Percentiles rank a stretch among this genome's conserved stretches.
These are phyloP conservation scores for Chelonia mydas DNA, from an alignment of 2,797 vertebrate genomes.

Conservation along the genomic window DNA sequence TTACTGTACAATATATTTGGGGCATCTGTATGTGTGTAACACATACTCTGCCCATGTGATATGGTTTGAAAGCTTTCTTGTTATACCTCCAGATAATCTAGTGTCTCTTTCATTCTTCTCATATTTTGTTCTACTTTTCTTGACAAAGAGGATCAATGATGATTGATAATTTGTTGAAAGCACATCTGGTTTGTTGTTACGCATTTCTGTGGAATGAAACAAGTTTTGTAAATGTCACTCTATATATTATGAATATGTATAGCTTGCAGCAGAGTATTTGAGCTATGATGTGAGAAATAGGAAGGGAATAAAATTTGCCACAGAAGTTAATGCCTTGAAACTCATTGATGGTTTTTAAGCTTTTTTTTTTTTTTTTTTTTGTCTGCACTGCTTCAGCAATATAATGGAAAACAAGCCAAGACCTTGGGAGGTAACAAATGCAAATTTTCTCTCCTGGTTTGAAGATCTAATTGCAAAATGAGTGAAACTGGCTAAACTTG, in stretches of 20 bases:
- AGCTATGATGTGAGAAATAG: not conserved
- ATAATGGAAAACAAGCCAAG: slow-evolving; percentile 15
- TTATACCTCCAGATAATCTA: not conserved
- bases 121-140: not conserved
- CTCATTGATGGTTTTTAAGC: not conserved
- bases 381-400: slow-evolving; percentile 12
- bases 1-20: not conserved
- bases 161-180: slow-evolving; percentile 1
- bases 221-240: not conserved
- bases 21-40: not conserved
- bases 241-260: not conserved
- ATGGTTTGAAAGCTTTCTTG: not conserved
- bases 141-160: not conserved
- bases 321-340: slow-evolving; percentile 12
- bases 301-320: not conserved
- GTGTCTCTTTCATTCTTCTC: not conserved
- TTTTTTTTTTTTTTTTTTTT: slow-evolving; percentile 39
- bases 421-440: slow-evolving; percentile 17
- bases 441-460: not conserved
- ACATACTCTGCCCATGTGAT: not conserved
- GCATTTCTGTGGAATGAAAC: not conserved
- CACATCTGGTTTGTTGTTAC: not conserved
- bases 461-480: slow-evolving; percentile 47
- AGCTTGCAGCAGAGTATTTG: not conserved
- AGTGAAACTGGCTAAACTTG: slow-evolving; percentile 47